A percentile compares a stretch with the other conserved stretches of the same genome.
These are phyloP conservation scores for Struthidea cinerea DNA, from an alignment of 2,113 vertebrate genomes.

Conservation along the genomic window DNA sequence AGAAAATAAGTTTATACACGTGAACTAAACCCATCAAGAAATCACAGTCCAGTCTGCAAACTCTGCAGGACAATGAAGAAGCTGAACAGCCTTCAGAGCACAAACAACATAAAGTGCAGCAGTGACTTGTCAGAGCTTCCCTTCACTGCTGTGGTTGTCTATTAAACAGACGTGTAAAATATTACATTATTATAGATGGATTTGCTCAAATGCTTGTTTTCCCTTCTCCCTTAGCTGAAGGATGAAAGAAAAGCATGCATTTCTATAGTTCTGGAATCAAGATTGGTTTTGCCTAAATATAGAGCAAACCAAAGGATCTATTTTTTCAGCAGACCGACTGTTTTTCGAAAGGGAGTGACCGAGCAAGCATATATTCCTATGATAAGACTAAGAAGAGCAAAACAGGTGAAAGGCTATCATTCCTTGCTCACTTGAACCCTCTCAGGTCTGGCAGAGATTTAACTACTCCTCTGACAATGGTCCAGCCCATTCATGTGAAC, in stretches of 20 bases:
- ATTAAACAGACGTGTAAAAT: conserved; percentile 16
- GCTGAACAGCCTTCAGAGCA: neutral
- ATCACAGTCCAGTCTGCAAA: neutral
- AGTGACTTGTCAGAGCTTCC: neutral
- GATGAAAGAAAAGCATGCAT: neutral
- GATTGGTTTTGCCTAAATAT: neutral
- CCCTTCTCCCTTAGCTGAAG: neutral
- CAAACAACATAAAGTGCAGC: neutral
- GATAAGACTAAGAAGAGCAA: neutral
- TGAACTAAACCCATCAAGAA: neutral
- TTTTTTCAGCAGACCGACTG: neutral
- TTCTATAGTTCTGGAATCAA: neutral
- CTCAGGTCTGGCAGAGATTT: neutral
- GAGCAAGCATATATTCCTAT: neutral
- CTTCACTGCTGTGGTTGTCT: neutral
- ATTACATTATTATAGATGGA: neutral
- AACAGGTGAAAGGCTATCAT: neutral
- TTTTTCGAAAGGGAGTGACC: neutral
- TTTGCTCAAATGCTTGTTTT: neutral
- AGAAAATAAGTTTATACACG: neutral
- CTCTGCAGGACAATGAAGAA: neutral
- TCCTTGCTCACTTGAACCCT: neutral
- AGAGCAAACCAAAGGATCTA: neutral
- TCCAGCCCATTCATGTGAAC: neutral
- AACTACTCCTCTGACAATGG: neutral